Base-by-base conservation (phyloP, 2,888 invertebrate genomes). In the Adela reaumurella region DNA sequence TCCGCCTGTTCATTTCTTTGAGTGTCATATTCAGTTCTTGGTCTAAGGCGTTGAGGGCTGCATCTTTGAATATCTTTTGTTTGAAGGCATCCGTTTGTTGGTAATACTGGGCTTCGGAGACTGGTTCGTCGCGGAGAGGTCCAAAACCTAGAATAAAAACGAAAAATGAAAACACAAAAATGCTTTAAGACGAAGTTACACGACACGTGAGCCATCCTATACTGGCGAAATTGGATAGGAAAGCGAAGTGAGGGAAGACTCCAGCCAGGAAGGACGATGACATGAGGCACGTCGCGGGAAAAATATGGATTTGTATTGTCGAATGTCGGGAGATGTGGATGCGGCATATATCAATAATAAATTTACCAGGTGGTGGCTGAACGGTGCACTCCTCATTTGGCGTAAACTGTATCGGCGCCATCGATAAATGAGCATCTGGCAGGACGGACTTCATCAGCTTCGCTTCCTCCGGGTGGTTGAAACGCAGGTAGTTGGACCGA, bases 391-490 rank as follows among this genome's bases (percentile, higher is more conserved):
- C 67, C 3, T 77, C 77, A 54, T 70, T 71, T 2, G 72, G 69
- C 41, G 63, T 78, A 61, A 87, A 90, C 58, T 85, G 87, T 55
- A 90, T 84, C 10, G 91, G 89, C 19, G 89, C 86, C 88, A 90
- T 89, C 45, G 90, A 89, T 53, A 90, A 87, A 62, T 90, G 67
- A 2, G 87, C 84, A 51, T 90, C 79, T 0, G 90, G 89, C 53
- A 93, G 78, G 4, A 90, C 89, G 0, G 92, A 89, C 68, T 91
- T 92, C 83, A 94, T 89, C 58, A 92, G 82, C 67, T 89, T 87
- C 3, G 94, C 94, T 65, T 94, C 93, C 48, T 90, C 90, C 0
- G 95, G 95, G 68, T 94, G 92, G 72, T 95, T 94, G 81, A 94
- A 95, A 43, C 95, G 88, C 69, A 95, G 86, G 73, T 92, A 93